Evolutionary conservation across 2,113 vertebrate genomes (phyloP), one percentile per base, ranked within the genome.

Genomic region (Alligator sinensis): DNA sequence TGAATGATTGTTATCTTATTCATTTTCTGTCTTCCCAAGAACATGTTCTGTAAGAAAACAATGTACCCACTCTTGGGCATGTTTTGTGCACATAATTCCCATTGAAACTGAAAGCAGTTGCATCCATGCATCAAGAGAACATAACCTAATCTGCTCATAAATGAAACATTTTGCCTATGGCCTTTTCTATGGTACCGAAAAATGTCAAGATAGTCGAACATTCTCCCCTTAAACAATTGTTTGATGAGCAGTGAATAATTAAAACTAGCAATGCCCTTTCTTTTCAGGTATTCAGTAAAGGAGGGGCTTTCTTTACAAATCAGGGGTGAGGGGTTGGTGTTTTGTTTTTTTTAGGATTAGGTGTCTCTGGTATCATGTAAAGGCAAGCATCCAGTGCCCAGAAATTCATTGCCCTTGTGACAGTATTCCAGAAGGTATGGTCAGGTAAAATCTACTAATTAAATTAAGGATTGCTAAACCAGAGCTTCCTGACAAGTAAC

Each of bases 381-480:
- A 13, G 19, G 19, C n/a, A 64, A 86, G 27, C 30, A 9, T 54
- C 4, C 0, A 61, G 68, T 55, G n/a, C 59, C 64, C 77, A 85
- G 87, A 84, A 83, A 64, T 95, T 88, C 76, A 34, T n/a, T 0
- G 16, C 60, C 38, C 76, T 93, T 84, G 34, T 85, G 82, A 86
- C 94, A 15, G 18, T 15, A 85, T 92, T 55, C 25, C 28, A 38
- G 77, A 76, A 89, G 74, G 84, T 82, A 24, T 13, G 2, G 38
- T 82, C 59, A 87, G 80, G 90, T 77, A 92, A 96, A 95, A 95
- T 55, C 19, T 66, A 17, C 72, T 89, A 66, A 83, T 91, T 95
- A 88, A 88, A 90, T 96, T 92, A 95, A 88, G 74, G 27, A 34
- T 59, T 81, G 60, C 68, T 82, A 80, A 81, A 3, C 18, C 10